phyloP scores from a whole-genome alignment of 2,888 invertebrate genomes.

The Eupithecia vulgata region DNA sequence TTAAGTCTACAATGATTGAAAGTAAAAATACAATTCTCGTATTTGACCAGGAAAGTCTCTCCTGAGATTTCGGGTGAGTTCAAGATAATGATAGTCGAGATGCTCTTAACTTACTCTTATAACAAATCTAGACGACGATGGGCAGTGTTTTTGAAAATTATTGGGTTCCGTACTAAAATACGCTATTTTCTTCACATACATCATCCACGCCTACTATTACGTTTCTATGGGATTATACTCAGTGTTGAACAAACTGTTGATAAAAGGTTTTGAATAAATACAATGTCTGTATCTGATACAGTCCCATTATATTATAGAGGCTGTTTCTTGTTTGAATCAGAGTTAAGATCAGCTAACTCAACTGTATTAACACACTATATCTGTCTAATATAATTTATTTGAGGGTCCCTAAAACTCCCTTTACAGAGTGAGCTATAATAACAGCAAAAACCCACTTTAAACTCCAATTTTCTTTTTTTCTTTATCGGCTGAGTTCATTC shows the following conservation, averaged over 20 bases:
- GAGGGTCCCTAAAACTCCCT: background rate
- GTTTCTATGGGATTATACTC: no score
- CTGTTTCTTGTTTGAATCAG: no score
- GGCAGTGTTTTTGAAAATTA: background rate
- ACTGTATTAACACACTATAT: background rate
- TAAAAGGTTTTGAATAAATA: no score
- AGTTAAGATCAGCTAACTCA: background rate
- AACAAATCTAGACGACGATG: background rate
- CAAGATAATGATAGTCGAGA: background rate
- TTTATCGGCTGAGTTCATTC: slow-evolving; percentile 47
- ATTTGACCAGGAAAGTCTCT: background rate
- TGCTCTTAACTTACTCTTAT: background rate
- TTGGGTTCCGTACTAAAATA: background rate
- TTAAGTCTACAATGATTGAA: background rate
- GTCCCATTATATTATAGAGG: no score
- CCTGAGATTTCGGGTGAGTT: background rate
- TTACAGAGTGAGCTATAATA: slow-evolving; percentile 68
- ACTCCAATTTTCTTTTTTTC: slow-evolving; percentile 64
- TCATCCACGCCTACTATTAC: no score
- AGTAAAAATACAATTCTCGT: background rate
- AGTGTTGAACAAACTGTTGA: no score
- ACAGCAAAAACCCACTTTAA: slow-evolving; percentile 70
- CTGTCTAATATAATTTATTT: background rate
- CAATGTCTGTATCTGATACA: no score
- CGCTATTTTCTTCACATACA: no score